These are phyloP conservation scores for Tragelaphus imberbis DNA, from an alignment of 2,113 vertebrate genomes.

Conservation along the genomic window DNA sequence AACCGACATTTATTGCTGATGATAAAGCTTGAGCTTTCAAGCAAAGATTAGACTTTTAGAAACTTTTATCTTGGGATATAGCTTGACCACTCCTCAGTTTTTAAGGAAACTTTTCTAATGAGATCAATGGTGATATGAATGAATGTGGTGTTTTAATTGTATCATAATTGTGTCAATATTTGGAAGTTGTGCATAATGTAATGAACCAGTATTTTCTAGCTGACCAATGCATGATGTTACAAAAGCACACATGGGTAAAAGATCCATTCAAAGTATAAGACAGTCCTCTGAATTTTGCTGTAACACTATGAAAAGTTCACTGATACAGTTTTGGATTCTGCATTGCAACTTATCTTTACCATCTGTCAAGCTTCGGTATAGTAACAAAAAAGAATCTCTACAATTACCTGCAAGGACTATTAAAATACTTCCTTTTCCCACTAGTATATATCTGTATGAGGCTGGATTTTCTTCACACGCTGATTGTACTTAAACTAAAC, in stretches of 20 bases:
- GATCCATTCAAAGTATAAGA: background rate
- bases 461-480: background rate
- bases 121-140: background rate
- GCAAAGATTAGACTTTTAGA: constrained; percentile 15
- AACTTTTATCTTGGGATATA: background rate
- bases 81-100: background rate
- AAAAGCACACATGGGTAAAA: background rate
- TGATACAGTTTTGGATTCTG: background rate
- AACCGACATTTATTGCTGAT: background rate
- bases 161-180: background rate
- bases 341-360: background rate
- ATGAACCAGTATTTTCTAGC: background rate
- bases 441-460: background rate
- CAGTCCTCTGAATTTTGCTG: background rate
- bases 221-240: background rate
- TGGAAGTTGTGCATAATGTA: background rate
- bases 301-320: background rate
- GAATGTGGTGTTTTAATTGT: background rate
- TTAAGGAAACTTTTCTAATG: background rate
- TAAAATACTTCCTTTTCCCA: background rate
- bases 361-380: background rate
- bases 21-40: constrained; percentile 8
- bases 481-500: background rate
- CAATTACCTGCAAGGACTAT: background rate
- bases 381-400: background rate